Percentiles rank a stretch among this genome's conserved stretches.
These are phyloP conservation scores for Tipula lateralis DNA, from an alignment of 2,888 invertebrate species.

Conservation along the genomic window DNA sequence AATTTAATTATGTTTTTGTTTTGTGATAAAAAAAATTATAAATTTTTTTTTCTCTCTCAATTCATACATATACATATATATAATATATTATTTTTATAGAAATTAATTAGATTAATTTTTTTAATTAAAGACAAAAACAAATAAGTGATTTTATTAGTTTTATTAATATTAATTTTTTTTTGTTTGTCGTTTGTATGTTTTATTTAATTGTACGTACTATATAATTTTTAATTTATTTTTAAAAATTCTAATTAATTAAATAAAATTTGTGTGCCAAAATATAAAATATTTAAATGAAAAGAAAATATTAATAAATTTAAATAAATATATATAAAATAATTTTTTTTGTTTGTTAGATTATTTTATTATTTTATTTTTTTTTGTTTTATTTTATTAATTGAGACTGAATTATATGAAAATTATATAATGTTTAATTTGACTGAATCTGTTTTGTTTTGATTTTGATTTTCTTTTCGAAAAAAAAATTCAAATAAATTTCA, in stretches of 20 bases:
- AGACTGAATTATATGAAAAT: conserved; percentile 16
- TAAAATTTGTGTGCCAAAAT: conserved; percentile 7
- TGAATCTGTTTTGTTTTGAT: neutral
- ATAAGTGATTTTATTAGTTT: conserved; percentile 19
- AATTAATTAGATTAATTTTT: conserved; percentile 24
- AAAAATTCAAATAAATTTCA: neutral
- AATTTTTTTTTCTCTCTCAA: neutral
- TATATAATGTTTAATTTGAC: neutral
- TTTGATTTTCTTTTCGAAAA: neutral
- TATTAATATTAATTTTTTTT: neutral
- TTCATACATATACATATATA: neutral
- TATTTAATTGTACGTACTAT: neutral
- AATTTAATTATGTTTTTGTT: neutral
- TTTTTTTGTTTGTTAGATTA: neutral
- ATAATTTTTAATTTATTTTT: neutral
- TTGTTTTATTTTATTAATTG: conserved; percentile 12
- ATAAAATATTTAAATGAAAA: neutral
- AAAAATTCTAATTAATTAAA: neutral
- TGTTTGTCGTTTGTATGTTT: conserved; percentile 9
- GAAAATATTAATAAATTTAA: neutral
- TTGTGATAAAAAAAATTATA: neutral
- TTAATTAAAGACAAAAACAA: neutral
- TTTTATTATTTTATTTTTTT: neutral
- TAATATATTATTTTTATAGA: neutral
- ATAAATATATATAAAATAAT: neutral